phyloP scores from a whole-genome alignment of 2,797 vertebrate genomes.

The Anisognathus igniventris region DNA sequence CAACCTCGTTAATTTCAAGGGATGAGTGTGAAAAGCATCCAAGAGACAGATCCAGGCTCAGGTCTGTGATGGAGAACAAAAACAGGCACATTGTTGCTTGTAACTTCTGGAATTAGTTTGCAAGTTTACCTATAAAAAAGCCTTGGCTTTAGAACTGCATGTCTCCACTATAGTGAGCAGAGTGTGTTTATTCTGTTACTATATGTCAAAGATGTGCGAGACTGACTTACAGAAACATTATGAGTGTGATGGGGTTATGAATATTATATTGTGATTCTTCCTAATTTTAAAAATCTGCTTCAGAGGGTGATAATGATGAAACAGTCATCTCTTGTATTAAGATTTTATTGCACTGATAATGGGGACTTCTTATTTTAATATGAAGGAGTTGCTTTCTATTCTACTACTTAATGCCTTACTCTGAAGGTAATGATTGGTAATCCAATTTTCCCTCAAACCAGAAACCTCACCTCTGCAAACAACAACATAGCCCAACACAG shows the following conservation, averaged over 20 bases:
- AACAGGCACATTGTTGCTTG: neutral
- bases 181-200: neutral
- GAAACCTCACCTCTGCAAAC: neutral
- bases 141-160: neutral
- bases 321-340: neutral
- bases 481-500: neutral
- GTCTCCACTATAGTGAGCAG: neutral
- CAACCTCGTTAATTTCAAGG: neutral
- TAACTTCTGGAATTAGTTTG: neutral
- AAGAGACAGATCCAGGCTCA: neutral
- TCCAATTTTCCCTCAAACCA: neutral
- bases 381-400: neutral
- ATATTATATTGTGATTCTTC: neutral
- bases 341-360: neutral
- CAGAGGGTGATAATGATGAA: neutral
- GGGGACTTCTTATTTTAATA: neutral
- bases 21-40: neutral
- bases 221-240: neutral
- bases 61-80: neutral
- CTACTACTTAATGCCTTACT: neutral
- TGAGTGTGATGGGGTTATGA: neutral
- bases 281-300: neutral
- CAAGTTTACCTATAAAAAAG: neutral
- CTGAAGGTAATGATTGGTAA: neutral
- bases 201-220: neutral